Evolutionary conservation across 1,140 invertebrate species (phyloP), one percentile per base, ranked within the genome.

Genomic region (Doryteuthis pealeii): DNA sequence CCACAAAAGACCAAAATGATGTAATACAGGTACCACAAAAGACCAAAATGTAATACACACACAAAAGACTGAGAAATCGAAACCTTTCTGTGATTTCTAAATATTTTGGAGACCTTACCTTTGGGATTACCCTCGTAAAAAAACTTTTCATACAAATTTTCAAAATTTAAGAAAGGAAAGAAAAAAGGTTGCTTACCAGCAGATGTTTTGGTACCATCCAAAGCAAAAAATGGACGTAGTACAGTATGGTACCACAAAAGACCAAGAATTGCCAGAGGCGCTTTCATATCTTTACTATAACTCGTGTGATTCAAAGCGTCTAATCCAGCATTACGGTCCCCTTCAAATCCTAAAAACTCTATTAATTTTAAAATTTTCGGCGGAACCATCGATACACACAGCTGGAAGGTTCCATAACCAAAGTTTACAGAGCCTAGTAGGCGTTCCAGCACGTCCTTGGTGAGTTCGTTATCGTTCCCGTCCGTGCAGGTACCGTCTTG

Each of bases 161-260:
- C n/a, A n/a, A n/a, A n/a, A n/a, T n/a, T n/a, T n/a, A n/a, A n/a
- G n/a, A n/a, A n/a, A n/a, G n/a, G n/a, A n/a, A n/a, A n/a, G n/a
- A n/a, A n/a, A n/a, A n/a, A n/a, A n/a, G n/a, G n/a, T 40, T 62
- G 80, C 71, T 74, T 78, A 84, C 85, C 92, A 28, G 90, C 90
- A 80, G 88, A 84, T 0, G 91, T 89, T 81, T 92, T 91, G 32
- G 84, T 88, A 2, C 91, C 92, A 81, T 93, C 92, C 12, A 93
- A 85, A 1, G 91, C 91, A 80, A 92, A 93, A 83, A 93, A 93
- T 43, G 92, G 92, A 40, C 91, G 87, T 1, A 93, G 90, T 35
- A 93, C 92, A 2, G 92, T 93, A 79, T 93, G 92, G 82, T 93
- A 93, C 92, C 92, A 93, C 35, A 93, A 82, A 54, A 94, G 83